Base-by-base conservation (phyloP, 1,140 invertebrate species). In the Zaprionus africanus region DNA sequence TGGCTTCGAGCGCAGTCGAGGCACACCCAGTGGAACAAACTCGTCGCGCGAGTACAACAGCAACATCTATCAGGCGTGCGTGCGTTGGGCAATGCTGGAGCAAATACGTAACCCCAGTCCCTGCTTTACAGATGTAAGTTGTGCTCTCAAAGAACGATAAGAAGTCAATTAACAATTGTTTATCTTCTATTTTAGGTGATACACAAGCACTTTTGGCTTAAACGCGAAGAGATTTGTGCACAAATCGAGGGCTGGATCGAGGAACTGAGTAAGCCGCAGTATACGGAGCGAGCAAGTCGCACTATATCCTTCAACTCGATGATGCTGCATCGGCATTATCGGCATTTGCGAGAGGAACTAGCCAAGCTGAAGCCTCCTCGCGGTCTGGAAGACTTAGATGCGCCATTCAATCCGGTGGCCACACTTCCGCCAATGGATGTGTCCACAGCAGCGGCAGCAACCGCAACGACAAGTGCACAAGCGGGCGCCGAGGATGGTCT, bases 31-130 rank as follows among this genome's bases (percentile, higher is more conserved):
- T 28, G 98, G 98, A 74, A 97, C 95, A 81, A 96, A 96, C 92
- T 98, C 97, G 93, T 97, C 96, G 80, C 94, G 96, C 82, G 98
- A 99, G 93, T 99, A 99, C 93, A 99, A 99, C 93, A 96, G 97
- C 74, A 99, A 99, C 93, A 98, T 99, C 84, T 96, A 97, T 93
- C 97, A 98, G 93, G 98, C 98, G 5, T 98, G 97, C 62, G 97
- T 98, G 41, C 96, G 97, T 91, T 99, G 98, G 97, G 98, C 98
- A 46, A 99, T 99, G 97, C 94, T 99, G 54, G 98, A 99, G 93
- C 97, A 98, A 92, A 95, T 99, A 72, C 93, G 96, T 74, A 97
- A 97, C 93, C 97, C 98, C 3, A 97, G 97, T 81, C 95, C 97
- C n/a, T 98, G 97, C 93, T 99, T 99, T 91, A 97, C 97, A 93